Evolutionary conservation across 2,797 vertebrate species (phyloP), one percentile per base, ranked within the genome.

Genomic region (Trichosurus vulpecula): DNA sequence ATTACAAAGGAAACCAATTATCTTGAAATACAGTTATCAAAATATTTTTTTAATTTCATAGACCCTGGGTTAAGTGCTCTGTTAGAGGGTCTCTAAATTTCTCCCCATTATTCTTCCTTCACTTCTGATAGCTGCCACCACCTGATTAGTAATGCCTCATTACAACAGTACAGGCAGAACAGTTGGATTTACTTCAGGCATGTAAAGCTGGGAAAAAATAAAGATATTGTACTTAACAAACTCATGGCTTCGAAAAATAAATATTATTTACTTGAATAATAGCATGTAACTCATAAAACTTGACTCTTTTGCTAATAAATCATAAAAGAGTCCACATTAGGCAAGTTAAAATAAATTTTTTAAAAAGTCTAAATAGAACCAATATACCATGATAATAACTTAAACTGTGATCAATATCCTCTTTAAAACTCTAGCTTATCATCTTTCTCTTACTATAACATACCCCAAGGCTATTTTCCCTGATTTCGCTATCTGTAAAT

Each of bases 351-450:
- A 87, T 35, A 2, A 27, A 12, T 66, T 81, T 94, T 91, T 74
- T 30, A 58, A 90, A 92, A n/a, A 25, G 41, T 47, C 55, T 41
- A 57, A 90, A 35, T 94, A 61, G 52, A 90, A 95, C 94, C 29
- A 58, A 10, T 91, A 11, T 30, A 52, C 31, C 25, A 30, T 52
- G 54, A 91, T 51, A 87, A 30, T 92, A 91, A 95, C 93, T 54
- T 87, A 92, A 9, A 57, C 51, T 92, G 19, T 90, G n/a, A 96
- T 35, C 55, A 19, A 91, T 1, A 87, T 47, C 14, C 14, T 92
- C 90, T 94, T 95, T 61, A 94, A 96, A 94, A 94, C 57, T 90
- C 22, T n/a, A 53, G 2, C 31, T 94, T 91, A 13, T 27, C 92
- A 1, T 54, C 53, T 35, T 51, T 93, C 92, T 91, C 54, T 11